Conservation (phyloP, 1,140 invertebrate species). For the Micrasema minimum region DNA sequence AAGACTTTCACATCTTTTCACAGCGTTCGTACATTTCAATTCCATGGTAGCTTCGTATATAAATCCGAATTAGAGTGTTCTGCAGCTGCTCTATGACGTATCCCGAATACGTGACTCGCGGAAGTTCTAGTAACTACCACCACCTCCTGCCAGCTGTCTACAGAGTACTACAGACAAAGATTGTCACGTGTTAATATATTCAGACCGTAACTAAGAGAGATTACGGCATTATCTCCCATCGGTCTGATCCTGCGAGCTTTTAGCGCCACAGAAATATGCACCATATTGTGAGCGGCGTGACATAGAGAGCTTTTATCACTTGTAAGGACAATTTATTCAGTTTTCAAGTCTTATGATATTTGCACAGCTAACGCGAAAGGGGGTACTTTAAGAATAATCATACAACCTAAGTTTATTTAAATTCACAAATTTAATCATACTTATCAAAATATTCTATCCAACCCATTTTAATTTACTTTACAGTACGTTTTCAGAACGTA, state of each 20-base stretch:
- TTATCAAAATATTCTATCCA: too few relatives aligned
- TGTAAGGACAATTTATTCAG: conserved; percentile 6
- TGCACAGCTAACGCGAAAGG: not conserved
- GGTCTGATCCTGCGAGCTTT: conserved; percentile 20
- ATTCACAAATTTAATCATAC: too few relatives aligned
- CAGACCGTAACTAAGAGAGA: conserved; percentile 35
- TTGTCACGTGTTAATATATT: conserved; percentile 40
- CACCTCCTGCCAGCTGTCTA: not conserved
- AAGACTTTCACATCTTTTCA: not conserved
- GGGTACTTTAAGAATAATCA: not conserved
- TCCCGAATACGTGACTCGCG: conserved; percentile 33
- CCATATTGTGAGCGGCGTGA: not conserved
- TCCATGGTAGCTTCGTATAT: conserved; percentile 18
- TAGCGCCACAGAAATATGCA: conserved; percentile 21
- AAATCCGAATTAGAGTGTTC: conserved; percentile 37
- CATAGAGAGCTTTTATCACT: not conserved
- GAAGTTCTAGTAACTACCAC: not conserved
- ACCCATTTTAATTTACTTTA: too few relatives aligned
- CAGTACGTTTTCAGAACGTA: too few relatives aligned
- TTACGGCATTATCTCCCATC: conserved; percentile 39
- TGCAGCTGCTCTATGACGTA: conserved; percentile 39
- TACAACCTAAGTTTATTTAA: conserved; percentile 1
- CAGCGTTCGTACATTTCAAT: conserved; percentile 27
- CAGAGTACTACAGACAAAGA: not conserved
- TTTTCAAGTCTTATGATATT: not conserved